Base-by-base conservation (phyloP, 2,888 invertebrate species). In the Cecidostiba fungosa region DNA sequence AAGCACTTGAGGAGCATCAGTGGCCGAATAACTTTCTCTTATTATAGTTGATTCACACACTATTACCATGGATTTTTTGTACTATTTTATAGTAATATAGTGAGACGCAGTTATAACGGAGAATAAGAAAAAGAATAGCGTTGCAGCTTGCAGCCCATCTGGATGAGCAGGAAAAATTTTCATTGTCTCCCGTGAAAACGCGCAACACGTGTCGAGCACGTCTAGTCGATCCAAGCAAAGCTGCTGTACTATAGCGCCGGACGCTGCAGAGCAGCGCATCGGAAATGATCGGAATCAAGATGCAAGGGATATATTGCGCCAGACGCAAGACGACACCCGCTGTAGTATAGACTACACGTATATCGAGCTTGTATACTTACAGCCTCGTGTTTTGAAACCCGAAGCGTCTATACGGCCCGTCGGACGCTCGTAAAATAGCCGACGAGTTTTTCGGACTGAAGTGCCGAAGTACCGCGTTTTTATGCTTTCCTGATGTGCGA, bases 351-450 rank as follows among this genome's bases (percentile, higher is more conserved):
- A n/a, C n/a, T n/a, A 2, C 8, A 59, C n/a, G n/a, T n/a, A 2
- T 23, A 59, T 54, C 23, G 59, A 59, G 23, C n/a, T n/a, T n/a
- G n/a, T n/a, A n/a, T n/a, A n/a, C n/a, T n/a, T n/a, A n/a, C n/a
- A n/a, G n/a, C 59, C 10, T 59, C 23, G 66, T 66, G 26, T 66
- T 66, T 66, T 66, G 66, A 26, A 66, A 66, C 4, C 66, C 66
- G 66, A 66, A 66, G 29, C 66, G 66, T 66, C 66, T 66, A n/a
- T n/a, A 29, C 66, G 29, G 29, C 66, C 66, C 66, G 66, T 66
- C 66, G 66, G 66, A 50, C 19, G 29, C 66, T 66, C 29, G 66
- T 66, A 66, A 66, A 66, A 29, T 66, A 66, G 12, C n/a, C 26
- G 66, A 66, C 26, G 66, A 62, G 23, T 6, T 62, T 62, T 62